These are phyloP conservation scores for Diachrysia chrysitis DNA, from an alignment of 2,888 invertebrate species.

Conservation along the genomic window DNA sequence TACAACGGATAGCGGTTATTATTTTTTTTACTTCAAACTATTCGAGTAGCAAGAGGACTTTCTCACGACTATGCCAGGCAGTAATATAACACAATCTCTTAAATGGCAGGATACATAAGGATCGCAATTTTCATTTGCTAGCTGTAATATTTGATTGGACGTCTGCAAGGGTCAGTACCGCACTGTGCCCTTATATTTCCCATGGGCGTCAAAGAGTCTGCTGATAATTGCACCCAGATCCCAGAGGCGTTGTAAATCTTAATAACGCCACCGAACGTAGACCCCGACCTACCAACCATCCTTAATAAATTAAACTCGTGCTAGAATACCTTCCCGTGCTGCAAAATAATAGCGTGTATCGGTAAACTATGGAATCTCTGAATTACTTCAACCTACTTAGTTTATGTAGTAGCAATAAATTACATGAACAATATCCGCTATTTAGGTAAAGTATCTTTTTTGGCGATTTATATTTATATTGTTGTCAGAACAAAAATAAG, in stretches of 20 bases:
- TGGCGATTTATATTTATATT: slow-evolving; percentile 6
- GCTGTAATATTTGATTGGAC: slow-evolving; percentile 59
- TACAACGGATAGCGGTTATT: slow-evolving; percentile 62
- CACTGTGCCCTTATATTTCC: slow-evolving; percentile 78
- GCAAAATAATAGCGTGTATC: slow-evolving; percentile 51
- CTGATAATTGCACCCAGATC: slow-evolving; percentile 77
- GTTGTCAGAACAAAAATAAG: slow-evolving; percentile 14
- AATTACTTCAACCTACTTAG: slow-evolving; percentile 54
- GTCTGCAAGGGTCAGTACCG: slow-evolving; percentile 65
- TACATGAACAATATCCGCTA: slow-evolving; percentile 33
- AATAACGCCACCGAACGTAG: slow-evolving; percentile 74
- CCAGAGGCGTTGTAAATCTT: slow-evolving; percentile 82
- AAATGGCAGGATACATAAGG: slow-evolving; percentile 17
- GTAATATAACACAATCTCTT: slow-evolving; percentile 19
- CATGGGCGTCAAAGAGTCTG: slow-evolving; percentile 70
- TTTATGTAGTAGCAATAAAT: slow-evolving; percentile 32
- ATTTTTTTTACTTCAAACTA: slow-evolving; percentile 46
- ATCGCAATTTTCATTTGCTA: slow-evolving; percentile 46
- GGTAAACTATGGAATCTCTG: slow-evolving; percentile 57
- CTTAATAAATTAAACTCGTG: slow-evolving; percentile 72
- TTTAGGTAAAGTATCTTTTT: slow-evolving; percentile 33
- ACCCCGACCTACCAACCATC: slow-evolving; percentile 64
- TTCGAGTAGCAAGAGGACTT: slow-evolving; percentile 33
- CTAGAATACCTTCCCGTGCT: slow-evolving; percentile 50
- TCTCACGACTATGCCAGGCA: slow-evolving; percentile 51